Evolutionary conservation across 2,797 vertebrate genomes (phyloP).

Genomic region (Chiloscyllium punctatum): DNA sequence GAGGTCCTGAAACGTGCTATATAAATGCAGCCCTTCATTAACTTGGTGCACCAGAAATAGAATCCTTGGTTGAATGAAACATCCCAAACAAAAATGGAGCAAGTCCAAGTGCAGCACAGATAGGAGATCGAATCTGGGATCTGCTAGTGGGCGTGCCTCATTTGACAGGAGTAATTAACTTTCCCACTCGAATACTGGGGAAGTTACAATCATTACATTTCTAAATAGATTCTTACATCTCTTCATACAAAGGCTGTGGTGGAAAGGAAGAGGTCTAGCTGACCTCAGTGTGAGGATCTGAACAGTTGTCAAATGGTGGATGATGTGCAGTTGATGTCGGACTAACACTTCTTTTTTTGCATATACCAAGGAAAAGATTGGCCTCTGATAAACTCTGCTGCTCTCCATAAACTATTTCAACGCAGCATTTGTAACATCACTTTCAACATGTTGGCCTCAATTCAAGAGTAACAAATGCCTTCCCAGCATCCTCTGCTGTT

Average conservation of each 20-base stretch:
- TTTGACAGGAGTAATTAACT: not conserved
- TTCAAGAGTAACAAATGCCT: constrained; percentile 7
- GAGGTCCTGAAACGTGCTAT: not conserved
- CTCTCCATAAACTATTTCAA: constrained; percentile 7
- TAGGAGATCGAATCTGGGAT: not conserved
- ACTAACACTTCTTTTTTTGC: not conserved
- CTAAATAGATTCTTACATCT: not conserved
- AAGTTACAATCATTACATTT: not conserved
- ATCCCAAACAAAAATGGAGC: not conserved
- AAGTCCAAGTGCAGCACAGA: not conserved
- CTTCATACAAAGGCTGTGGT: not conserved
- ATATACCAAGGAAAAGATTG: not conserved
- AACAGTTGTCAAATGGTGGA: not conserved
- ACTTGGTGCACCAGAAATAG: not conserved
- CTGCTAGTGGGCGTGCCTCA: not conserved
- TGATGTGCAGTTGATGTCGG: not conserved
- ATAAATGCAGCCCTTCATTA: not conserved
- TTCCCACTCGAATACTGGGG: not conserved
- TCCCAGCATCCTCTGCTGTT: not conserved
- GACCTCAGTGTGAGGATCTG: not conserved
- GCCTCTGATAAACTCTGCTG: not conserved
- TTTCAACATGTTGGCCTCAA: not conserved
- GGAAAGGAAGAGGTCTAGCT: not conserved
- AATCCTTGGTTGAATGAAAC: not conserved
- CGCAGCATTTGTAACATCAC: not conserved